Conservation (phyloP, 2,888 invertebrate species). For the Saturnia japonica region DNA sequence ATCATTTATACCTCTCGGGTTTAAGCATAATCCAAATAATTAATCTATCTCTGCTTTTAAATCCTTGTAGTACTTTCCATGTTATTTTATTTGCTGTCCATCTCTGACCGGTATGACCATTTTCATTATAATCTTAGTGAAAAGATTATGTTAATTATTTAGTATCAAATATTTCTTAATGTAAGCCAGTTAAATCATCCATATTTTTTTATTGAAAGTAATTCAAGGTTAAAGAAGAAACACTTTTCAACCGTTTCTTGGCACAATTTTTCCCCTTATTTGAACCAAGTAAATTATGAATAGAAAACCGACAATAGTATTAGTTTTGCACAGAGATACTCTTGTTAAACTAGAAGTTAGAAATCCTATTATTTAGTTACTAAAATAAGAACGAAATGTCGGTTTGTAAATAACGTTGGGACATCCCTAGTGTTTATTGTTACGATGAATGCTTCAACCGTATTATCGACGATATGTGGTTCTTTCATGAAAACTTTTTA, state of each 20-base stretch:
- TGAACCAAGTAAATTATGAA: not conserved
- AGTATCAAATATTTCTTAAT: not conserved
- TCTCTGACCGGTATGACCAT: no score
- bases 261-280: no score
- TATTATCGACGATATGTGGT: slow-evolving; percentile 41
- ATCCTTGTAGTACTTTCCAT: no score
- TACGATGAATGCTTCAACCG: slow-evolving; percentile 35
- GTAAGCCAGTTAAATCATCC: not conserved
- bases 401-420: slow-evolving; percentile 25
- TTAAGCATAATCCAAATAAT: no score
- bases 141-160: no score
- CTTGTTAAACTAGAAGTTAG: not conserved
- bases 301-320: not conserved
- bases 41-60: no score
- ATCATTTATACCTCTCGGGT: not conserved
- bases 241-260: no score
- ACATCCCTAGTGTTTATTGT: slow-evolving; percentile 45
- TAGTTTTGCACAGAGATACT: not conserved
- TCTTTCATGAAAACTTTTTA: slow-evolving; percentile 42
- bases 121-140: no score
- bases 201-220: not conserved
- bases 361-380: not conserved
- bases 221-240: not conserved
- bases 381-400: not conserved
- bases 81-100: no score